Evolutionary conservation across 2,888 invertebrate genomes (phyloP).

Genomic region (Boloria euphrosyne): DNA sequence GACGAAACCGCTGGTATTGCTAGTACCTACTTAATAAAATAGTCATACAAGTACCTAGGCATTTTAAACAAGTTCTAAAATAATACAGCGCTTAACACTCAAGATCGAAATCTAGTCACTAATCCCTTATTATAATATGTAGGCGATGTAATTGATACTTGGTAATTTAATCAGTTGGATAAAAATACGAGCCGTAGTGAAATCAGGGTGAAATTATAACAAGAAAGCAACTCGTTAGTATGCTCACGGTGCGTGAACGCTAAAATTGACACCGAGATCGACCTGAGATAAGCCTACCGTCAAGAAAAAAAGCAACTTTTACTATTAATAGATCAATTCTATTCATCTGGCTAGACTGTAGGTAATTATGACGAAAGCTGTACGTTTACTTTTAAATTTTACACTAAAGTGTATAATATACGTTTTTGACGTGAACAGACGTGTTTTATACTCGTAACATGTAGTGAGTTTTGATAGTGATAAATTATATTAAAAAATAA

Average conservation of each 20-base stretch:
- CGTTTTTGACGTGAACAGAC: no score
- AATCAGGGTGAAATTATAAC: constrained; percentile 45
- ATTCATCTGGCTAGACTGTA: no score
- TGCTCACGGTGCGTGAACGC: constrained; percentile 41
- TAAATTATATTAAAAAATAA: background rate
- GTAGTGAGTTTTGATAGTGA: no score
- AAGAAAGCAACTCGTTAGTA: constrained; percentile 44
- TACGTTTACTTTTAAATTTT: no score
- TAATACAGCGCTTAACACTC: background rate
- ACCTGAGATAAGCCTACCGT: constrained; percentile 17
- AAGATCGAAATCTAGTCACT: constrained; percentile 2
- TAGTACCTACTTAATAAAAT: no score
- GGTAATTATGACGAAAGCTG: no score
- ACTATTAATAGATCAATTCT: background rate
- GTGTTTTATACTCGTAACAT: no score
- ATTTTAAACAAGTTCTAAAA: no score
- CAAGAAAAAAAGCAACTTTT: constrained; percentile 10
- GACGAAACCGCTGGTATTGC: no score
- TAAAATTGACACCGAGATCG: constrained; percentile 27
- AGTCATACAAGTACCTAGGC: no score
- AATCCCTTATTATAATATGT: constrained; percentile 9
- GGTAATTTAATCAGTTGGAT: constrained; percentile 41
- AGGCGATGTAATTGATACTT: constrained; percentile 33
- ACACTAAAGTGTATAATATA: no score
- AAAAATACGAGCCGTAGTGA: constrained; percentile 44